Base-by-base conservation (phyloP, 2,797 vertebrate species). In the Coregonus ussuriensis region DNA sequence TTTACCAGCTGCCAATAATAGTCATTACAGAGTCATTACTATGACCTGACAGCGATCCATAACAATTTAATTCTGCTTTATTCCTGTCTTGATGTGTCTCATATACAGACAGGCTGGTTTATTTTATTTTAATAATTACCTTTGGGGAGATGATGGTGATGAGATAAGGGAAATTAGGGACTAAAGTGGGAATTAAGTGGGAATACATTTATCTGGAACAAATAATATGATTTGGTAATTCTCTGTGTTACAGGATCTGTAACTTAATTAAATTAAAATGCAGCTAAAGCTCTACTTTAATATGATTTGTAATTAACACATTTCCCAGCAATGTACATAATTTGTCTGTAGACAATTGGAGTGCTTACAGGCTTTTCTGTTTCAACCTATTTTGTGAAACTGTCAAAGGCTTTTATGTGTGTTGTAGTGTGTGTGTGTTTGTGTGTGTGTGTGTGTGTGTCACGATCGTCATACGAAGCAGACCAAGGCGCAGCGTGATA, bases 121-220 rank as follows among this genome's bases (percentile, higher is more conserved):
- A 69, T 80, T 83, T 80, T 76, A 35, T 75, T 72, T 71, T 41
- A 37, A 21, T n/a, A 69, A n/a, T 41, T 41, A 73, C 78, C 51
- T 70, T 70, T 59, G 15, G 16, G 71, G 79, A 83, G 71, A 84
- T 5, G 82, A 86, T 89, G 82, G 72, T 18, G 69, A 85, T 0
- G 51, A 84, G 88, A 91, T 87, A 89, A 89, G 88, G 84, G 78
- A 83, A 84, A 91, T 88, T 83, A 87, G 72, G 13, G 77, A 87
- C 85, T 81, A 80, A 83, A 82, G 78, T 76, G 80, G 81, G 84
- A 82, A 85, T 91, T 87, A 82, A 79, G 66, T 84, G 75, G 15
- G 69, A 86, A 86, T 83, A 90, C 76, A 91, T 89, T 91, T 88
- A 89, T 87, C 68, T 81, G 79, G 81, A 91, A 90, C 84, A 92